A percentile compares a stretch with the other conserved stretches of the same genome.
Conservation (phyloP, 53 echinoderm and acorn worm genomes). For the Crossaster papposus region DNA sequence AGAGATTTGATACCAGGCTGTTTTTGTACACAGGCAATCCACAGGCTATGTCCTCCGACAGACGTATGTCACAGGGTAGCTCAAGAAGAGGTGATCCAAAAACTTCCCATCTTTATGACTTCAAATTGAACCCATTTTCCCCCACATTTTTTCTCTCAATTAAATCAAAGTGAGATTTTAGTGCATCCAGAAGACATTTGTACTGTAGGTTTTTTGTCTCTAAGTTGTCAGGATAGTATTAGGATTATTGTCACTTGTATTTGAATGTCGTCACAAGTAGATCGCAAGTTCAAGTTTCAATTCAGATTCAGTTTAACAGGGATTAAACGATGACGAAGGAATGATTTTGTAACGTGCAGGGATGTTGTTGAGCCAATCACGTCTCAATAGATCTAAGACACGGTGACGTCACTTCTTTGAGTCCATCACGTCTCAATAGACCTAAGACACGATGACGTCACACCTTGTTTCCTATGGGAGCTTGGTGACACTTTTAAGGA, state of each 20-base stretch:
- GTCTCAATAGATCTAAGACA: too few relatives aligned
- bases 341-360: too few relatives aligned
- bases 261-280: too few relatives aligned
- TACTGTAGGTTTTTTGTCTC: neutral
- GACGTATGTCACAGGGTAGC: slow-evolving; percentile 75
- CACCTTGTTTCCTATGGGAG: too few relatives aligned
- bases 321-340: too few relatives aligned
- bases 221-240: neutral
- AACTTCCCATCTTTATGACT: slow-evolving; percentile 33
- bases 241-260: neutral
- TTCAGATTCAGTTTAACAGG: too few relatives aligned
- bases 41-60: slow-evolving; percentile 70
- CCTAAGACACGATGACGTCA: too few relatives aligned
- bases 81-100: slow-evolving; percentile 70
- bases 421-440: too few relatives aligned
- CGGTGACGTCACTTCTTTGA: too few relatives aligned
- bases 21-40: slow-evolving; percentile 71
- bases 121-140: neutral
- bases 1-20: slow-evolving; percentile 24
- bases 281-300: too few relatives aligned
- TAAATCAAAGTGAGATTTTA: neutral
- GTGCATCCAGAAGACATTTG: neutral
- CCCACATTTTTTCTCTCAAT: neutral
- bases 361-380: too few relatives aligned
- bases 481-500: too few relatives aligned